A percentile compares a stretch with the other conserved stretches of the same genome.
Conservation (phyloP, 2,797 vertebrate species). For the Takifugu ocellatus region DNA sequence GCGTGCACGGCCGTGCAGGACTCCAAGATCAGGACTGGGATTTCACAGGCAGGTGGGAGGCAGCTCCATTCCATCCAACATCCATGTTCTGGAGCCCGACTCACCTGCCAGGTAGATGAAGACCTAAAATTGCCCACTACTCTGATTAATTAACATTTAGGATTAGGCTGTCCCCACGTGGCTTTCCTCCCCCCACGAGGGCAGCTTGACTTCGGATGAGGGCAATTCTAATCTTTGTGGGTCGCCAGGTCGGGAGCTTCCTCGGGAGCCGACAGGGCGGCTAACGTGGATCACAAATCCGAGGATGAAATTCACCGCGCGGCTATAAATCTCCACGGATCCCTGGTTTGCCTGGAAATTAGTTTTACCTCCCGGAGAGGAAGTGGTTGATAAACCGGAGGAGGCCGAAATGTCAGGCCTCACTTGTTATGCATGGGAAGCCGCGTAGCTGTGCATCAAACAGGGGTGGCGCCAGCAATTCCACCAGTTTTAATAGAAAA, state of each 20-base stretch:
- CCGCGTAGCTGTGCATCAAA: not conserved
- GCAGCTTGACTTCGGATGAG: slow-evolving; percentile 34
- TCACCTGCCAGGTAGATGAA: slow-evolving; percentile 23
- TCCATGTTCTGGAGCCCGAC: no score
- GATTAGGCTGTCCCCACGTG: no score
- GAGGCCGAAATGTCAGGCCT: slow-evolving; percentile 15
- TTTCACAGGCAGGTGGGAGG: slow-evolving; percentile 37
- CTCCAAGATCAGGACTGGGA: slow-evolving; percentile 33
- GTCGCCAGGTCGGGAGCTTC: slow-evolving; percentile 37
- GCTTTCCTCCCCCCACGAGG: slow-evolving; percentile 25
- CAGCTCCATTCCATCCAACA: slow-evolving; percentile 15
- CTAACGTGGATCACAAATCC: slow-evolving; percentile 58
- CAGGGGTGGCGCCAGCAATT: not conserved
- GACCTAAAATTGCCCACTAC: slow-evolving; percentile 27
- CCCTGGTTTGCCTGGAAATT: slow-evolving; percentile 58
- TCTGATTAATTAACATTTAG: slow-evolving; percentile 6
- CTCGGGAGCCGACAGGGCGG: slow-evolving; percentile 39
- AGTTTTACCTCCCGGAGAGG: slow-evolving; percentile 48
- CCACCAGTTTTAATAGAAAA: not conserved
- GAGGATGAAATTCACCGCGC: slow-evolving; percentile 72
- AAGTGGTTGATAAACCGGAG: slow-evolving; percentile 32
- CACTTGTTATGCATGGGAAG: not conserved
- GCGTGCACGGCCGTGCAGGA: slow-evolving; percentile 2
- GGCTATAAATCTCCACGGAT: slow-evolving; percentile 65
- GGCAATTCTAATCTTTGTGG: slow-evolving; percentile 57